Percentiles rank a stretch among this genome's conserved stretches.
Evolutionary conservation across 2,888 invertebrate genomes (phyloP).

Genomic region (Melinaea marsaeus): DNA sequence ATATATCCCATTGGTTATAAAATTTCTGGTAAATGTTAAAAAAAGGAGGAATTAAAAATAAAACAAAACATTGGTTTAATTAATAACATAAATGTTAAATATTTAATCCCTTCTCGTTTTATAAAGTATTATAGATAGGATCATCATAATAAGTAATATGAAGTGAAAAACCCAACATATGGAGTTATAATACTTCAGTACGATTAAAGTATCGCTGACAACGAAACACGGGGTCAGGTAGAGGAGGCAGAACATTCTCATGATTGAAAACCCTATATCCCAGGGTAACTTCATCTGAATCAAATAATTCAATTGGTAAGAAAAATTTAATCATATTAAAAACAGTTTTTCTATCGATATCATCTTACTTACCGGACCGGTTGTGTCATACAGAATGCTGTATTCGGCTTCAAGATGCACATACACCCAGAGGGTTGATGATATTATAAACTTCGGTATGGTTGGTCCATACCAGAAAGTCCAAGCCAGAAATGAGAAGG

Average conservation of each 20-base stretch:
- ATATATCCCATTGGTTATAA: too few species aligned
- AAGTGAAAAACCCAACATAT: slow-evolving; percentile 66
- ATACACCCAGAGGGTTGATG: slow-evolving; percentile 86
- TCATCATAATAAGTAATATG: slow-evolving; percentile 46
- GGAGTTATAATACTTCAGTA: slow-evolving; percentile 62
- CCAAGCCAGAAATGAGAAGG: slow-evolving; percentile 85
- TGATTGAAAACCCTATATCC: slow-evolving; percentile 71
- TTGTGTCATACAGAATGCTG: slow-evolving; percentile 75
- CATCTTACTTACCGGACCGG: slow-evolving; percentile 44
- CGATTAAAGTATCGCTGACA: slow-evolving; percentile 39
- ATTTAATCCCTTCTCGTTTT: slow-evolving; percentile 35
- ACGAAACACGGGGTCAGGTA: slow-evolving; percentile 65
- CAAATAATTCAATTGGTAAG: slow-evolving; percentile 20
- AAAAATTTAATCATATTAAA: slow-evolving; percentile 19
- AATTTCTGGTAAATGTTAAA: too few species aligned
- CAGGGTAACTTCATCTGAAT: slow-evolving; percentile 77
- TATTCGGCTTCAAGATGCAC: slow-evolving; percentile 86
- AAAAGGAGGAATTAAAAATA: too few species aligned
- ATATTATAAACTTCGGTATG: slow-evolving; percentile 87
- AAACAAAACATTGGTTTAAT: not conserved
- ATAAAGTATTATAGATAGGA: slow-evolving; percentile 43
- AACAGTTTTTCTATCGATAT: too few species aligned
- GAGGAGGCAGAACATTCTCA: slow-evolving; percentile 61
- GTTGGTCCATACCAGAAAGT: slow-evolving; percentile 91
- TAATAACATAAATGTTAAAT: slow-evolving; percentile 8